phyloP scores from a whole-genome alignment of 2,888 invertebrate genomes.

The Xestia sexstrigata region DNA sequence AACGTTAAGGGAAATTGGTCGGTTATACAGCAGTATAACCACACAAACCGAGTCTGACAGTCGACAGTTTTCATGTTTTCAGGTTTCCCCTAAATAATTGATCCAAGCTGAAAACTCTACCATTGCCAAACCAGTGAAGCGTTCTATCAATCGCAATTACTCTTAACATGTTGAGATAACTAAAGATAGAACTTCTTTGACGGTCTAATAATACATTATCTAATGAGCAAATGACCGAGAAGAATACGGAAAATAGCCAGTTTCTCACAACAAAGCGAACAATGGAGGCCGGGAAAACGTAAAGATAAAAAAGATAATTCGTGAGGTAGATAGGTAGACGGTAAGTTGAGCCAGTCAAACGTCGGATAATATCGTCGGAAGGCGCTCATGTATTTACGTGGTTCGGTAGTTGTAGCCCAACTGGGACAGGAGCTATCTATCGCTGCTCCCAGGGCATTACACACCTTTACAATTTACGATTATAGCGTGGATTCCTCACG shows the following conservation, averaged over 20 bases:
- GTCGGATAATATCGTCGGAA: constrained; percentile 38
- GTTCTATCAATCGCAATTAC: constrained; percentile 3
- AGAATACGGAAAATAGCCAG: constrained; percentile 38
- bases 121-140: not conserved
- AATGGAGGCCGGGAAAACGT: constrained; percentile 29
- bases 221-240: constrained; percentile 36
- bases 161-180: constrained; percentile 1
- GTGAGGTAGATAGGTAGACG: constrained; percentile 27
- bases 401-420: constrained; percentile 42
- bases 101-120: not conserved
- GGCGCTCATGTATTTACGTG: constrained; percentile 44
- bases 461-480: constrained; percentile 58
- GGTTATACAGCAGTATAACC: no score
- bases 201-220: constrained; percentile 21
- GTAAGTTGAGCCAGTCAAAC: constrained; percentile 41
- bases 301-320: constrained; percentile 42
- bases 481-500: constrained; percentile 23
- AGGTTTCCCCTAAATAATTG: not conserved
- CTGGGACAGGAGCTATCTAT: constrained; percentile 44
- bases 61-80: not conserved
- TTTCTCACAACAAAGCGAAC: constrained; percentile 49
- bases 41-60: no score
- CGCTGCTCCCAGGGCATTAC: constrained; percentile 42
- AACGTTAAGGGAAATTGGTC: not conserved
- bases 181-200: constrained; percentile 1